Conservation (phyloP, 2,113 vertebrate species). For the Natator depressus region DNA sequence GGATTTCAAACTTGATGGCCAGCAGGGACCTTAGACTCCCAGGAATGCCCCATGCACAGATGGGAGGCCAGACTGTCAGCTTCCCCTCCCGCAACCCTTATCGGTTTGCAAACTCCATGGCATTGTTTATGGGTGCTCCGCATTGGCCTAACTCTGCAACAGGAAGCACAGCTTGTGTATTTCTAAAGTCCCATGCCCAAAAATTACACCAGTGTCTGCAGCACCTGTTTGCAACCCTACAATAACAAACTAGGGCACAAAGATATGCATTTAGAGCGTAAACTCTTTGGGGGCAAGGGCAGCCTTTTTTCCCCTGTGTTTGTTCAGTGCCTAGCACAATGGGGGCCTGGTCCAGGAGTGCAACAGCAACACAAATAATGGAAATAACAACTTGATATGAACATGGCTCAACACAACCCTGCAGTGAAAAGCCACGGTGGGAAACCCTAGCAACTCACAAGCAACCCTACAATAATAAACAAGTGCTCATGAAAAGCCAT, state of each 20-base stretch:
- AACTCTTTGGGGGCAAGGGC: neutral
- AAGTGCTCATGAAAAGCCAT: neutral
- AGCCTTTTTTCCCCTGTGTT: neutral
- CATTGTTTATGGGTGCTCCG: neutral
- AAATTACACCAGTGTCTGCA: rapidly evolving
- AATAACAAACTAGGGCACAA: neutral
- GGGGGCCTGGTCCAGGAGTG: neutral
- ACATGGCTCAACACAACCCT: neutral
- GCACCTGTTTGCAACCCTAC: neutral
- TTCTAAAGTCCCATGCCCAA: neutral
- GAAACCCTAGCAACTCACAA: neutral
- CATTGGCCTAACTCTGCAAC: neutral
- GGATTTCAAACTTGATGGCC: neutral
- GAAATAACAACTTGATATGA: neutral
- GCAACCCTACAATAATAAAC: neutral
- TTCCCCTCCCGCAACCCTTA: too few relatives aligned
- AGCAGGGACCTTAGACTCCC: neutral
- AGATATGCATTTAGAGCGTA: neutral
- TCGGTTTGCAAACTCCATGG: neutral
- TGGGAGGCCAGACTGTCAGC: neutral
- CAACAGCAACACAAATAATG: neutral
- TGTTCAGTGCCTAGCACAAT: neutral
- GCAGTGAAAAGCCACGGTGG: neutral
- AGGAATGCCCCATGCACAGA: neutral
- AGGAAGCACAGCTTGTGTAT: neutral